Evolutionary conservation across 2,888 invertebrate genomes (phyloP), one percentile per base, ranked within the genome.

Genomic region (Blera fallax): DNA sequence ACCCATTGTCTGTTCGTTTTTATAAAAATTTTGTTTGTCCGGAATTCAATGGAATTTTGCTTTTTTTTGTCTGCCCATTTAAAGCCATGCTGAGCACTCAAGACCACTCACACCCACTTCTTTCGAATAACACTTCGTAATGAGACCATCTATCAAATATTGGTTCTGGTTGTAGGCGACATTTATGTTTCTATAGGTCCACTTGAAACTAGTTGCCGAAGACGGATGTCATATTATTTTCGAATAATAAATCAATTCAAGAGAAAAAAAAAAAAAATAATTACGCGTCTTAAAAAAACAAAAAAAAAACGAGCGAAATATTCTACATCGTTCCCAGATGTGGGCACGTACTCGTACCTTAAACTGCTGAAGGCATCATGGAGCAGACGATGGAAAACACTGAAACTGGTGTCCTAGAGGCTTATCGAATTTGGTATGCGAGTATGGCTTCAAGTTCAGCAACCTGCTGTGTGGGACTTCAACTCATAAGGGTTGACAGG

Each of bases 111-210:
- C 67, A 27, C 24, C 52, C 27, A 52, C 0, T 56, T 43, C 5
- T 5, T 16, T 45, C 14, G n/a, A 21, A 50, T 21, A 50, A 7
- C 11, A 48, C 6, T 34, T 21, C 14, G 5, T 24, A 14, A 14
- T 14, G 11, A 45, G 48, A 18, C n/a, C 8, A 67, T 67, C 21
- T n/a, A 56, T 69, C 69, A 54, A 40, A 43, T n/a, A 43, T 54
- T 18, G 24, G 52, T 52, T 34, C 16, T 29, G 40, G 40, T 18
- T 54, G 69, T 54, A 69, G 54, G 69, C 69, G 69, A 69, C 54
- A 69, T n/a, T 40, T 29, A 10, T 29, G n/a, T 7, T 34, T 67
- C 18, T 16, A 65, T 65, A 34, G 7, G 4, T 45, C 64, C 64
- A 34, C 48, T 50, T 50, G 45, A 52, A 29, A 27, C 52, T 14